Conservation (phyloP, 2,888 invertebrate genomes). For the Gastracanthus pulcherrimus region DNA sequence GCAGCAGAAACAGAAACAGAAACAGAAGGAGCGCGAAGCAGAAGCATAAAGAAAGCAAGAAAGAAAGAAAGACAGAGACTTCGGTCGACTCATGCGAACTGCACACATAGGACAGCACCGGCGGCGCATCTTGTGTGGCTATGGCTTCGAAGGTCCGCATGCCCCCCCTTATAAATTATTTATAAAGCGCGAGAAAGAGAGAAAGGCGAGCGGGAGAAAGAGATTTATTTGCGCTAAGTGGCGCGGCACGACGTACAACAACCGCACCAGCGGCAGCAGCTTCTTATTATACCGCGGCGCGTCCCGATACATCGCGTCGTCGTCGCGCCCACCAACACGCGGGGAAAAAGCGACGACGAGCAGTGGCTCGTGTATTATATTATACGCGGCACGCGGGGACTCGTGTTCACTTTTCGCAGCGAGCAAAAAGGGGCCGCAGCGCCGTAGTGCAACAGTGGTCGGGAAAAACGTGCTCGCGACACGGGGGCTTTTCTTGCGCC, state of each 20-base stretch:
- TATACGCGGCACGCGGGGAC: neutral
- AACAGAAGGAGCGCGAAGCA: neutral
- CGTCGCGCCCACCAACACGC: slow-evolving; percentile 6
- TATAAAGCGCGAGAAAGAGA: slow-evolving; percentile 52
- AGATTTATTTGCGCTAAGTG: slow-evolving; percentile 63
- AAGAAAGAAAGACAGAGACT: neutral
- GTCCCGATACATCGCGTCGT: neutral
- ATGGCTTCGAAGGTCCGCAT: too few species aligned
- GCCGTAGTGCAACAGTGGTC: neutral
- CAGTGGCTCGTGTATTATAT: neutral
- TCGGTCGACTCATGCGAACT: neutral
- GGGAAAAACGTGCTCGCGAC: neutral
- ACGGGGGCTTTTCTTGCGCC: neutral
- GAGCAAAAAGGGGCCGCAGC: neutral
- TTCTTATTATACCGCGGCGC: slow-evolving; percentile 45
- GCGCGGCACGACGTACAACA: slow-evolving; percentile 46
- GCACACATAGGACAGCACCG: too few species aligned
- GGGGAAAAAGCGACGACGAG: neutral
- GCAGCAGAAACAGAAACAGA: neutral
- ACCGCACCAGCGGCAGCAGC: slow-evolving; percentile 11
- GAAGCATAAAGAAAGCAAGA: neutral
- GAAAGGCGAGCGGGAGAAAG: slow-evolving; percentile 30
- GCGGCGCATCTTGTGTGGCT: slow-evolving; percentile 56
- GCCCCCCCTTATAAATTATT: slow-evolving; percentile 62
- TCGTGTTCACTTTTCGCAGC: slow-evolving; percentile 14